Evolutionary conservation across 2,888 invertebrate genomes (phyloP), one percentile per base, ranked within the genome.

Genomic region (Priocnemis perturbator): DNA sequence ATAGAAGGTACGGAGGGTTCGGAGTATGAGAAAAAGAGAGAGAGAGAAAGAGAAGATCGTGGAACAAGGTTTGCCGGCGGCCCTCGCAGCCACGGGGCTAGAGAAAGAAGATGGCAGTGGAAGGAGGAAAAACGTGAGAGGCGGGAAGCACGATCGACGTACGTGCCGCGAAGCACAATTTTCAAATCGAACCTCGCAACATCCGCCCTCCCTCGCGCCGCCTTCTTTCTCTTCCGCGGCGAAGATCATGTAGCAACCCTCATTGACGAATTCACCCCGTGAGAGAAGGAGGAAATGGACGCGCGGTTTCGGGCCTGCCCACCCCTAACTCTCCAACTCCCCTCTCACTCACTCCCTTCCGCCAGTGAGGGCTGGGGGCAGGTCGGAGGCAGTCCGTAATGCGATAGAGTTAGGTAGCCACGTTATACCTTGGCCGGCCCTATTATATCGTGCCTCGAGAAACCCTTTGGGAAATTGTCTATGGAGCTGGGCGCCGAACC

Each of bases 401-500:
- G 67, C 81, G 81, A 84, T 83, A 79, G 79, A 84, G 81, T 77
- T 74, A 81, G 74, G 78, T 81, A 71, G 80, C 79, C 73, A 71
- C 69, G 74, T 81, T 82, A 79, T 85, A 83, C 80, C 84, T 82
- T 78, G 77, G 81, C 75, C 66, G 64, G 75, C 76, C 83, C 82
- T 50, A 85, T 88, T 88, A 87, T 87, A 87, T 87, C 83, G 83
- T 77, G 74, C 81, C 78, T 78, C 7, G 37, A 37, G 37, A 79
- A 86, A 85, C 86, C 87, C 87, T 86, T 85, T 85, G 88, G 88
- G 87, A 86, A 88, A 88, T 87, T 83, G 87, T 87, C 85, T 86
- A 85, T 81, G 77, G 77, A 71, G 69, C 65, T 48, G 67, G 69
- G 70, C 74, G 69, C 37, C 75, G 81, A 69, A 82, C 79, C 82